Percentiles rank a stretch among this genome's conserved stretches.
Evolutionary conservation across 2,113 vertebrate genomes (phyloP).

Genomic region (Mormyrus lacerda): DNA sequence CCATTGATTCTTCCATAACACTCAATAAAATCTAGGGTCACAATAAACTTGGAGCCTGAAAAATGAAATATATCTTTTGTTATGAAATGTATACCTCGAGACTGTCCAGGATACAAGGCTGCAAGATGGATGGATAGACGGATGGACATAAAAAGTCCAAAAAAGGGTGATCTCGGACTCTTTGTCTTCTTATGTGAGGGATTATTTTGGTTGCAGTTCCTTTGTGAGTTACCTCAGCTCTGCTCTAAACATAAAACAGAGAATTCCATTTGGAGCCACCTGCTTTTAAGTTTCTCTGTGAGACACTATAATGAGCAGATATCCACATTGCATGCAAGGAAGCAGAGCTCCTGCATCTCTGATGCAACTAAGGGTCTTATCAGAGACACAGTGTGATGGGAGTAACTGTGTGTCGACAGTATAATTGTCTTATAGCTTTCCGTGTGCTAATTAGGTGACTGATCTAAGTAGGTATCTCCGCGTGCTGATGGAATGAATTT

Average conservation of each 20-base stretch:
- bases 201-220: neutral
- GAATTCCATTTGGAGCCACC: neutral
- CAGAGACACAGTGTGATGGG: neutral
- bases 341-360: neutral
- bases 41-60: neutral
- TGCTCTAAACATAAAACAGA: neutral
- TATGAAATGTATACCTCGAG: neutral
- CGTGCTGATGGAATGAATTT: neutral
- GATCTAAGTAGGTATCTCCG: neutral
- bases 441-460: neutral
- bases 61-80: neutral
- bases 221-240: neutral
- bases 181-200: neutral
- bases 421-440: neutral
- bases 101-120: neutral
- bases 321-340: neutral
- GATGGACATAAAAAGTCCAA: neutral
- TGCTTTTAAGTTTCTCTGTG: neutral
- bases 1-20: neutral
- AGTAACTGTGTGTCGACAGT: neutral
- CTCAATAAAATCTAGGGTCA: neutral
- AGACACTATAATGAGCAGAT: neutral
- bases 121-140: neutral
- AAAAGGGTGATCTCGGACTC: too few species aligned
- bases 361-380: neutral